Conservation (phyloP, 2,888 invertebrate species). For the Ennomos erosarius region DNA sequence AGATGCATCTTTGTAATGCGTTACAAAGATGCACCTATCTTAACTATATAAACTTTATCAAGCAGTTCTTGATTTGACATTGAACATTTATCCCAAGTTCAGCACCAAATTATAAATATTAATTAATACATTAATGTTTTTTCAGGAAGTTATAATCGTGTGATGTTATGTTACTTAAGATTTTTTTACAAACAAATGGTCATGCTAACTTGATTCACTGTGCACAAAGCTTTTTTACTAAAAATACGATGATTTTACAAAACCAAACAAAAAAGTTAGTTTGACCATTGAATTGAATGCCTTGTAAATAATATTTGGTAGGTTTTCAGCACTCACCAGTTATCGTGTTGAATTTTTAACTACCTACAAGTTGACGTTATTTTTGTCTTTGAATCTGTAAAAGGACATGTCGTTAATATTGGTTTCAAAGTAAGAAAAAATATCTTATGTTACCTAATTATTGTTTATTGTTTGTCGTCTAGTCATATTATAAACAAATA, state of each 20-base stretch:
- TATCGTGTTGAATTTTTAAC: constrained; percentile 65
- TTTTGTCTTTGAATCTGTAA: constrained; percentile 44
- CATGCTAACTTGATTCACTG: constrained; percentile 51
- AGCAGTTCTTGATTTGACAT: no score
- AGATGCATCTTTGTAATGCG: no score
- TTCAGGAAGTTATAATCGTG: constrained; percentile 73
- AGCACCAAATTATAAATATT: constrained; percentile 55
- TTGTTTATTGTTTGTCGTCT: not conserved
- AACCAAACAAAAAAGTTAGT: constrained; percentile 48
- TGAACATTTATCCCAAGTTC: constrained; percentile 45
- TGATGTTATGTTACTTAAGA: constrained; percentile 77
- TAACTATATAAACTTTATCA: no score
- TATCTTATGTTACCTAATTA: not conserved
- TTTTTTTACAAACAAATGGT: constrained; percentile 59
- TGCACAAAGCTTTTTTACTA: constrained; percentile 58
- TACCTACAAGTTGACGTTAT: constrained; percentile 71
- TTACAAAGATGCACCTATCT: no score
- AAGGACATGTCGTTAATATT: constrained; percentile 31
- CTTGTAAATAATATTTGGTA: constrained; percentile 82
- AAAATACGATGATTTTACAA: constrained; percentile 48
- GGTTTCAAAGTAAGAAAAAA: constrained; percentile 1
- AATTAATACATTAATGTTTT: constrained; percentile 65
- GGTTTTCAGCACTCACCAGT: constrained; percentile 66
- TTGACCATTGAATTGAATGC: constrained; percentile 75
- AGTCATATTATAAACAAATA: not conserved